Percentiles rank a stretch among this genome's conserved stretches.
Evolutionary conservation across 2,113 vertebrate genomes (phyloP).

Genomic region (Piaya cayana): DNA sequence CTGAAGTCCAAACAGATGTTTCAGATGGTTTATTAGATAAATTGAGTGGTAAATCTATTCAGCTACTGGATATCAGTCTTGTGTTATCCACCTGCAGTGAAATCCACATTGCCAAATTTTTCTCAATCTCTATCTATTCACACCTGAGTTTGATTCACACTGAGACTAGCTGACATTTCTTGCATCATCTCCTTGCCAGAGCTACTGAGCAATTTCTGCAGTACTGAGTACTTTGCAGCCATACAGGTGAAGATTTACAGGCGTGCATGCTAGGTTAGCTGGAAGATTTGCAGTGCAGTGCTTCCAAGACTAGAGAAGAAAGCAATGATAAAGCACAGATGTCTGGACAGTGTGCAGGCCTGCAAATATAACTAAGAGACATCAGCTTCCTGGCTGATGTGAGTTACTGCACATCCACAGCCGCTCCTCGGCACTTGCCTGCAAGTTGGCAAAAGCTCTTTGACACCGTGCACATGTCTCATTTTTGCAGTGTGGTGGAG

Average conservation of each 20-base stretch:
- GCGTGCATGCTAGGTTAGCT: not conserved
- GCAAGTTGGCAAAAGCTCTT: not conserved
- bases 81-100: not conserved
- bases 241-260: not conserved
- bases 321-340: not conserved
- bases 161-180: not conserved
- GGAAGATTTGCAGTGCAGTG: not conserved
- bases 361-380: not conserved
- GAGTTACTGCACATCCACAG: not conserved
- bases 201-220: not conserved
- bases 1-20: not conserved
- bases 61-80: not conserved
- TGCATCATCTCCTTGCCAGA: not conserved
- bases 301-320: not conserved
- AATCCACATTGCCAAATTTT: not conserved
- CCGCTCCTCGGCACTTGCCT: not conserved
- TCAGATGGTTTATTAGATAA: not conserved
- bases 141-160: accelerated
- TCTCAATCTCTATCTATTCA: not conserved
- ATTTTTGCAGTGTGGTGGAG: not conserved
- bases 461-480: accelerated
- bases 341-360: not conserved
- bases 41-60: not conserved
- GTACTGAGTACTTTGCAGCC: not conserved
- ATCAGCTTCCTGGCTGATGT: not conserved